Evolutionary conservation across 30 jellyfish, hydroid and myxozoan species (phyloP), one percentile per base, ranked within the genome.

Genomic region (Turritopsis rubra): DNA sequence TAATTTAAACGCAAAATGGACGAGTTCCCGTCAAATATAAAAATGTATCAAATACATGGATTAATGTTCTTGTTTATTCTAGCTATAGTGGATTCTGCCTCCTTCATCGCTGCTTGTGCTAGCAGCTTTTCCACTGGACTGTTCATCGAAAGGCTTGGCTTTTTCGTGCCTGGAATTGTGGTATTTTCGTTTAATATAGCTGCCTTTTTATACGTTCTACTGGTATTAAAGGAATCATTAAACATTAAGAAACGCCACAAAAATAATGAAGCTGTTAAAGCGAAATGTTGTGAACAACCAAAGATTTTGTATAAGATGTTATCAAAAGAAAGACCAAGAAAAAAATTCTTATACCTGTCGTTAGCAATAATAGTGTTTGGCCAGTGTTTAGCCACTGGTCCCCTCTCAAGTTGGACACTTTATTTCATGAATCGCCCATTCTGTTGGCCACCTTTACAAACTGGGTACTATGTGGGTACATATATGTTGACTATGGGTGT

Each of bases 31-130:
- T n/a, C n/a, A n/a, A 19, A 18, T 20, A 23, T n/a, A 18, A 25
- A 19, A 20, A 19, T 72, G 24, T 25, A 29, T 21, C 21, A 25
- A 25, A 23, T 19, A 72, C 80, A 23, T 20, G 24, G 18, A 18
- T 72, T 18, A 19, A 18, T 72, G 19, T 72, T n/a, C 60, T 41
- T 41, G 60, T 41, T 25, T 68, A 53, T 66, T 78, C 28, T 70
- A 90, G 97, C 89, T 29, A 26, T 80, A 0, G 28, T 90, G 54
- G 97, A 90, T 77, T 89, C 89, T 27, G 89, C 86, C 0, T 81
- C 83, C 20, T 86, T 86, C 79, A 5, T 79, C 52, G 95, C 89
- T 1, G 79, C 87, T 16, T 85, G 77, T 82, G 68, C 75, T 31
- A 83, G 95, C 79, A 66, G 70, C 27, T 29, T 65, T 27, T 18